Base-by-base conservation (phyloP, 30 jellyfish, hydroid and myxozoan species). In the Pelagia noctiluca region DNA sequence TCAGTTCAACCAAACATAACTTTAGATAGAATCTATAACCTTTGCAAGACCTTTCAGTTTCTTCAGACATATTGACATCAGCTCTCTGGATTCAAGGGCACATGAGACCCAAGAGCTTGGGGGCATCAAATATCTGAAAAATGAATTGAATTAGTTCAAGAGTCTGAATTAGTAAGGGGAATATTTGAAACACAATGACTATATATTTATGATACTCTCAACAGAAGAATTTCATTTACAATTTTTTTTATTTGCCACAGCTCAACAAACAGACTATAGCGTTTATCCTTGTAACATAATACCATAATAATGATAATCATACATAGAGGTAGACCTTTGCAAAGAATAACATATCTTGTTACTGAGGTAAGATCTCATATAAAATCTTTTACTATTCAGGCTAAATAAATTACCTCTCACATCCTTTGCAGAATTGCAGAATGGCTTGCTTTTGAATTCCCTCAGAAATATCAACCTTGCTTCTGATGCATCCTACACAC, bases 401-500 rank as follows among this genome's bases (percentile, higher is more conserved):
- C 16, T 42, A 42, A 5, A 8, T 8, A 52, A 18, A 84, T 22
- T 38, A 94, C 99, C 97, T 95, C 73, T 90, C 97, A 85, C 99
- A 95, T 29, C 94, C 88, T 95, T 90, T 89, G 64, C 99, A 95
- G 73, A 89, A 95, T 33, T 89, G 97, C 35, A 95, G 66, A 25
- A 75, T 60, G 18, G 97, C 97, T 74, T 89, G 97, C 76, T 95
- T 89, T 57, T 84, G 97, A 33, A 95, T 82, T 8, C 97, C 99
- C 25, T 95, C 97, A 21, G 96, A 70, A 47, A 95, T 95, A 67
- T 95, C 97, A 38, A 90, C 97, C 78, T 85, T 94, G 60, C 94
- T 95, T 33, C 99, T 64, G 13, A 95, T 95, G 80, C 99, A 95
- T 22, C 95, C 96, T 63, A 95, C 92, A 65, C 99, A 95, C 88